Conservation (phyloP, 2,113 vertebrate species). For the Eudyptes chrysolophus region DNA sequence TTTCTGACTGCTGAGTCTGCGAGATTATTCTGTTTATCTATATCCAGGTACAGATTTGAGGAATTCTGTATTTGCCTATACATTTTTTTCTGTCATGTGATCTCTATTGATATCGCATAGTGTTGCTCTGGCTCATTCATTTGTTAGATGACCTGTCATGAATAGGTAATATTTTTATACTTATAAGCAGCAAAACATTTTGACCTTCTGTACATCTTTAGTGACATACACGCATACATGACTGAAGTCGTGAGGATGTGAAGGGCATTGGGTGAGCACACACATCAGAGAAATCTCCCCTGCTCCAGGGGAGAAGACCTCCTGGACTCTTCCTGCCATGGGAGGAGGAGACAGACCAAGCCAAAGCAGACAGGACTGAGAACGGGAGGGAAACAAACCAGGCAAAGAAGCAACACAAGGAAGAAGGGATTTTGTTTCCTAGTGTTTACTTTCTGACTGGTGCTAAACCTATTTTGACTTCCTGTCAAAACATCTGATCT, state of each 20-base stretch:
- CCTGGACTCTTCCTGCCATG: not conserved
- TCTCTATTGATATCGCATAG: not conserved
- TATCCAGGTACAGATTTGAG: not conserved
- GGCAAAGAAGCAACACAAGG: not conserved
- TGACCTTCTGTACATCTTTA: not conserved
- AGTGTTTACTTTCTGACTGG: not conserved
- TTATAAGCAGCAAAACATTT: not conserved
- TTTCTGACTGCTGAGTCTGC: not conserved
- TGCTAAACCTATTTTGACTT: not conserved
- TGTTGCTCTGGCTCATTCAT: not conserved
- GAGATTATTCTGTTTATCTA: slow-evolving; percentile 3
- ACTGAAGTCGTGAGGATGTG: fast-evolving
- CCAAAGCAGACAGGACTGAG: not conserved
- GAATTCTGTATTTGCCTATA: not conserved
- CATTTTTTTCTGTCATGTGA: not conserved
- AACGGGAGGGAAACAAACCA: not conserved
- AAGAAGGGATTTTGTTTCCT: not conserved
- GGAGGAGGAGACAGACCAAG: not conserved
- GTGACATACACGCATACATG: not conserved
- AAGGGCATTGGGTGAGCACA: not conserved
- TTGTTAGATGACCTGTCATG: not conserved
- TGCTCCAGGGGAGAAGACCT: not conserved
- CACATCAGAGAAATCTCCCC: not conserved
- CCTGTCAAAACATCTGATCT: not conserved
- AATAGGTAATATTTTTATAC: not conserved